Evolutionary conservation across 2,797 vertebrate genomes (phyloP).

Genomic region (Kryptopterus vitreolus): DNA sequence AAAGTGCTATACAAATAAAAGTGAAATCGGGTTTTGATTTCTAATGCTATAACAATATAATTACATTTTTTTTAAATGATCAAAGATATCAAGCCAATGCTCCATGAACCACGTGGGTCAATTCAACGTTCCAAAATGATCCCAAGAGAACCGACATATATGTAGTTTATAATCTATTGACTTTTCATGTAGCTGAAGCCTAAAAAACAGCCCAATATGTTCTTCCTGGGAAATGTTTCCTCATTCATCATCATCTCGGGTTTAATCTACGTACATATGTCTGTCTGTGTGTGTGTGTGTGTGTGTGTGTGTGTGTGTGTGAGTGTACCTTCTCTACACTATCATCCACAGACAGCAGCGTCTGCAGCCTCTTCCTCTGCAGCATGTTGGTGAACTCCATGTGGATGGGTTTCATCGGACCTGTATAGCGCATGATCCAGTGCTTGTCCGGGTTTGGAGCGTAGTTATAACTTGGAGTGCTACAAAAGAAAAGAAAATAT

Average conservation of each 20-base stretch:
- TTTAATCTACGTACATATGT: neutral
- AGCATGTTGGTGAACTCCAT: slow-evolving; percentile 98
- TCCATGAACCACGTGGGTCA: neutral
- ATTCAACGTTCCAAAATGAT: neutral
- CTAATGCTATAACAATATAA: neutral
- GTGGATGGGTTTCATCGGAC: slow-evolving; percentile 94
- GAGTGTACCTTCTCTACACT: slow-evolving; percentile 84
- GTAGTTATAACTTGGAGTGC: slow-evolving; percentile 96
- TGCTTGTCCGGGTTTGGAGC: slow-evolving; percentile 96
- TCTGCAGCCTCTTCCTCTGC: slow-evolving; percentile 92
- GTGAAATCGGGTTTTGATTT: neutral
- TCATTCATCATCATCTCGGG: neutral
- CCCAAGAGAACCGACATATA: neutral
- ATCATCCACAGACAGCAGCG: slow-evolving; percentile 93
- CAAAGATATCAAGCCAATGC: neutral
- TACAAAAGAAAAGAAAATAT: slow-evolving; percentile 56
- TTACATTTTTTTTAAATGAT: too few species aligned
- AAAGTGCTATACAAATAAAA: too few species aligned
- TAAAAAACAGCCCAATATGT: neutral
- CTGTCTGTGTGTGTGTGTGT: neutral
- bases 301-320: slow-evolving; percentile 1
- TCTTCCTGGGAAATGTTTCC: neutral
- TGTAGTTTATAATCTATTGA: neutral
- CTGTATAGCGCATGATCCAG: slow-evolving; percentile 98
- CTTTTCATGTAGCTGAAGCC: neutral